Percentiles rank a stretch among this genome's conserved stretches.
These are phyloP conservation scores for Linnaemya vulpina DNA, from an alignment of 2,888 invertebrate genomes.

Conservation along the genomic window DNA sequence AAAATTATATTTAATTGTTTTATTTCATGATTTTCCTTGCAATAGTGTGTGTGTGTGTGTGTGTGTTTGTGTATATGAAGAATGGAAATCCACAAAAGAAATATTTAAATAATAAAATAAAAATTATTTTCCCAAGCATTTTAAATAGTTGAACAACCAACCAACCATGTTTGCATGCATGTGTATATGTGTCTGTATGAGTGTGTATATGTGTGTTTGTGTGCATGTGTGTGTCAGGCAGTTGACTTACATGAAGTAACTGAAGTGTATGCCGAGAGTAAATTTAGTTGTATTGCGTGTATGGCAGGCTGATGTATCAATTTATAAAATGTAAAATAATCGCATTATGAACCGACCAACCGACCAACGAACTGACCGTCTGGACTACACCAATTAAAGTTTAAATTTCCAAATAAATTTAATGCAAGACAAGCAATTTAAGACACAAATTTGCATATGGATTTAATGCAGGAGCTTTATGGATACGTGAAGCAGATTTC, in stretches of 20 bases:
- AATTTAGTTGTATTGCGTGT: conserved; percentile 42
- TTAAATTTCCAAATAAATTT: conserved; percentile 30
- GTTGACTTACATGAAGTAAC: conserved; percentile 25
- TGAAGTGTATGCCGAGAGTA: neutral
- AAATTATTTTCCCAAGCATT: conserved; percentile 52
- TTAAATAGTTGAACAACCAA: conserved; percentile 51
- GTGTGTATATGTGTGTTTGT: neutral
- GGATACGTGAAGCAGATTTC: neutral
- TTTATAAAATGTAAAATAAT: conserved; percentile 22
- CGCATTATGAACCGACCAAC: conserved; percentile 14
- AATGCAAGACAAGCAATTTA: conserved; percentile 31
- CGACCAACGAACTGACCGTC: neutral
- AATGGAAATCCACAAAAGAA: neutral
- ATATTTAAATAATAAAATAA: conserved; percentile 24
- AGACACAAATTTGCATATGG: conserved; percentile 5
- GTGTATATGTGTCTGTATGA: too few species aligned
- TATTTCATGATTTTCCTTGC: conserved; percentile 24
- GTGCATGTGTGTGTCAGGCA: neutral
- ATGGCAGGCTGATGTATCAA: conserved; percentile 36
- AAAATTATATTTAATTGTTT: conserved; percentile 55
- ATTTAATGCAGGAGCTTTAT: neutral
- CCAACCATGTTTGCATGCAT: neutral
- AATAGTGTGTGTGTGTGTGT: neutral
- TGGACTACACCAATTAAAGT: conserved; percentile 44
- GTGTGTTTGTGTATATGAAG: neutral